phyloP scores from a whole-genome alignment of 2,888 invertebrate species.

The Dolomedes plantarius region DNA sequence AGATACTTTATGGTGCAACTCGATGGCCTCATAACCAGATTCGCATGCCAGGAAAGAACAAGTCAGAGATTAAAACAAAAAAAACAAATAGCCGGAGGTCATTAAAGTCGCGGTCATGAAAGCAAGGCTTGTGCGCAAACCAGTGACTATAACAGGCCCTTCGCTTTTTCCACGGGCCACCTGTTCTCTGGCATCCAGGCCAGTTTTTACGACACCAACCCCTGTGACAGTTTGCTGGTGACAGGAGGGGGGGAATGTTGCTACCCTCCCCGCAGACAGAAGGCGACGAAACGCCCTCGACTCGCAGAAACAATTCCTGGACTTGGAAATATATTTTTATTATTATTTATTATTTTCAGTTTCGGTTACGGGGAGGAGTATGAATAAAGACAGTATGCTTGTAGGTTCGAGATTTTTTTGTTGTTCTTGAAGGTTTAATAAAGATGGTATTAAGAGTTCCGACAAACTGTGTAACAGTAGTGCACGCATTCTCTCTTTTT shows the following conservation, averaged over 20 bases:
- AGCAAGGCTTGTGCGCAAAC: slow-evolving; percentile 41
- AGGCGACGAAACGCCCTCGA: slow-evolving; percentile 25
- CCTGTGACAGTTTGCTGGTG: slow-evolving; percentile 4
- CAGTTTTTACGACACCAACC: slow-evolving; percentile 48
- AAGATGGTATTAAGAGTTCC: not conserved
- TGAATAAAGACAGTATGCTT: not conserved
- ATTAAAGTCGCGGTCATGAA: slow-evolving; percentile 45
- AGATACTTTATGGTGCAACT: too few relatives aligned
- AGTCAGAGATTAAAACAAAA: not conserved
- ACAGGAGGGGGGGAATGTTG: not conserved
- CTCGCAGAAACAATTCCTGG: slow-evolving; percentile 11
- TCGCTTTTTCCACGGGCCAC: slow-evolving; percentile 61
- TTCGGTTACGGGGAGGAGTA: not conserved
- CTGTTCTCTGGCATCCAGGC: slow-evolving; percentile 60
- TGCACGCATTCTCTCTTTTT: too few relatives aligned
- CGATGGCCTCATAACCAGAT: not conserved
- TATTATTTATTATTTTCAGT: not conserved
- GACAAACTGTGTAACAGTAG: too few relatives aligned
- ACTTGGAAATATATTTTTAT: not conserved
- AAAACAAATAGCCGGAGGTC: slow-evolving; percentile 36
- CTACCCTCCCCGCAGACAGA: not conserved
- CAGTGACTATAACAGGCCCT: not conserved
- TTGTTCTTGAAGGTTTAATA: not conserved
- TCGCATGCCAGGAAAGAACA: not conserved
- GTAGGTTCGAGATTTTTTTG: not conserved